These are phyloP conservation scores for Drepana arcuata DNA, from an alignment of 1,140 invertebrate species.

Conservation along the genomic window DNA sequence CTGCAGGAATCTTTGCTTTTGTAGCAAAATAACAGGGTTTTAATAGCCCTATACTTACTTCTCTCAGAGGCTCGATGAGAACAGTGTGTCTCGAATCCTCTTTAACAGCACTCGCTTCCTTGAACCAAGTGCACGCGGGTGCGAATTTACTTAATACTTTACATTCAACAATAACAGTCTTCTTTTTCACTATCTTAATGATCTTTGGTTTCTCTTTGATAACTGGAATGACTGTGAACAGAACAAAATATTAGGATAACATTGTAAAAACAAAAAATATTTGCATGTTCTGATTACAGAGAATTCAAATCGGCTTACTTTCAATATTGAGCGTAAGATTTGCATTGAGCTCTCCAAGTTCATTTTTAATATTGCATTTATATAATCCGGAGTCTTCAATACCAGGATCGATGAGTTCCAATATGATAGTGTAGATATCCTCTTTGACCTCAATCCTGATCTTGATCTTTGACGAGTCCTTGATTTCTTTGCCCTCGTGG, in stretches of 20 bases:
- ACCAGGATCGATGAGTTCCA: slow-evolving; percentile 93
- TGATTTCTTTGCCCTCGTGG: slow-evolving; percentile 83
- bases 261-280: too few species aligned
- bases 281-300: too few species aligned
- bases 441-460: slow-evolving; percentile 85
- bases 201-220: slow-evolving; percentile 94
- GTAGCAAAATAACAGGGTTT: too few species aligned
- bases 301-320: slow-evolving; percentile 82
- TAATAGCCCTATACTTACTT: slow-evolving; percentile 68
- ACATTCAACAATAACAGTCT: slow-evolving; percentile 92
- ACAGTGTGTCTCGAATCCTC: slow-evolving; percentile 83
- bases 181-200: slow-evolving; percentile 90
- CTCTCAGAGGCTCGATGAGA: slow-evolving; percentile 83
- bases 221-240: slow-evolving; percentile 87
- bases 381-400: slow-evolving; percentile 97
- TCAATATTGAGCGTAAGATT: slow-evolving; percentile 98
- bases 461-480: slow-evolving; percentile 85
- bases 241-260: slow-evolving; percentile 6
- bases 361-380: slow-evolving; percentile 98
- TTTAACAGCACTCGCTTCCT: slow-evolving; percentile 84
- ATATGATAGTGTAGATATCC: slow-evolving; percentile 90
- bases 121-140: slow-evolving; percentile 92
- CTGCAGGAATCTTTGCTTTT: too few species aligned
- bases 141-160: slow-evolving; percentile 89
- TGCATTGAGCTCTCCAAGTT: slow-evolving; percentile 95